phyloP scores from a whole-genome alignment of 2,113 vertebrate species.

The Chinchilla lanigera region DNA sequence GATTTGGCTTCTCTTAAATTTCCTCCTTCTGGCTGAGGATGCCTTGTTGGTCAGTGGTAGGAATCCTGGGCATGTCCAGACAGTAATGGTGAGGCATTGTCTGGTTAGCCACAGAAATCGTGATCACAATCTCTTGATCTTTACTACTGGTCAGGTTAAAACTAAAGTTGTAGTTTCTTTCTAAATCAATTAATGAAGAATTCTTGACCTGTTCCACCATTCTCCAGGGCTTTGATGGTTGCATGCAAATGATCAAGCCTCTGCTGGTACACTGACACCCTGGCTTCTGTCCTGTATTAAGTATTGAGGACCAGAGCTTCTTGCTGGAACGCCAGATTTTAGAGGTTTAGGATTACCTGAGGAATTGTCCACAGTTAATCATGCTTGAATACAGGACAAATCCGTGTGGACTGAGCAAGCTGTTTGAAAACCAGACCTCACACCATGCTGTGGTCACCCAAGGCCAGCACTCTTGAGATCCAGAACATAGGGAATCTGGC shows the following conservation, averaged over 20 bases:
- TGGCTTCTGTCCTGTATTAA: neutral
- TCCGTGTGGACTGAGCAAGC: neutral
- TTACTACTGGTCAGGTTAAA: neutral
- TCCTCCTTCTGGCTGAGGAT: neutral
- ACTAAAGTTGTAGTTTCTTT: neutral
- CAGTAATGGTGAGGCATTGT: neutral
- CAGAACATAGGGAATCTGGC: neutral
- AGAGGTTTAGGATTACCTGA: neutral
- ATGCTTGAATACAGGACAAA: neutral
- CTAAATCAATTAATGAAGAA: neutral
- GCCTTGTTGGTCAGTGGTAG: neutral
- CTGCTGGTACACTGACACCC: neutral
- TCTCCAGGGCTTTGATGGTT: neutral
- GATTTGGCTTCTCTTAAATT: neutral
- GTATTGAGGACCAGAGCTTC: neutral
- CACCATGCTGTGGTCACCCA: neutral
- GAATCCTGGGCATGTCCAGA: neutral
- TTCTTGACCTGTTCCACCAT: neutral
- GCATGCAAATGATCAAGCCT: neutral
- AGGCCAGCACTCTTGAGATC: neutral
- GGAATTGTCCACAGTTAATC: neutral
- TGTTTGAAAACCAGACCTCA: constrained; percentile 20
- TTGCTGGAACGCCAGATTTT: neutral
- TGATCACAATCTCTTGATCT: neutral
- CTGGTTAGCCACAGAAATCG: neutral